Conservation (phyloP, 2,888 invertebrate genomes). For the Hydraecia micacea region DNA sequence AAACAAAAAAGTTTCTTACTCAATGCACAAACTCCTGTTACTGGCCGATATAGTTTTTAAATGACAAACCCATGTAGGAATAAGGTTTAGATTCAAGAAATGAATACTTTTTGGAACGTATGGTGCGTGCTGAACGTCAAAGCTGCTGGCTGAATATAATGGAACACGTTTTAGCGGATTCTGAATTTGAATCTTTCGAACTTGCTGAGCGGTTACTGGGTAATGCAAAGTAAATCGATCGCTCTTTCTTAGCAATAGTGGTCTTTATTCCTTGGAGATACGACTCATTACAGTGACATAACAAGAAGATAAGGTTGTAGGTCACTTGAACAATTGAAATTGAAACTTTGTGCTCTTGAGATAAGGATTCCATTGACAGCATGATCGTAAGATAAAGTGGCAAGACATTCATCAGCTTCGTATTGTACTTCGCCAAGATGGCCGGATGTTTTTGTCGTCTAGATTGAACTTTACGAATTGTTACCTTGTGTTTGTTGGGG, state of each 20-base stretch:
- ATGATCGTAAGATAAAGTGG: constrained; percentile 37
- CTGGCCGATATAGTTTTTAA: constrained; percentile 67
- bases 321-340: constrained; percentile 40
- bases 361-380: constrained; percentile 44
- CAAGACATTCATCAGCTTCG: constrained; percentile 47
- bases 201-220: constrained; percentile 65
- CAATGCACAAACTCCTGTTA: constrained; percentile 64
- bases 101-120: constrained; percentile 72
- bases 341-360: constrained; percentile 39
- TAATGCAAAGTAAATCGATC: constrained; percentile 41
- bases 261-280: constrained; percentile 48
- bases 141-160: constrained; percentile 78
- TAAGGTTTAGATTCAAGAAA: constrained; percentile 82
- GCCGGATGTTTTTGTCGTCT: constrained; percentile 60
- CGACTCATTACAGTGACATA: constrained; percentile 18
- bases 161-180: constrained; percentile 84
- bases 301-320: constrained; percentile 25
- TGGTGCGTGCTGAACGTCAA: constrained; percentile 77
- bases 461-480: constrained; percentile 56
- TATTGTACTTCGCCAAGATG: constrained; percentile 57
- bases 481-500: constrained; percentile 37
- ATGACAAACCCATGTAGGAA: constrained; percentile 74
- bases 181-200: constrained; percentile 75
- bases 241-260: constrained; percentile 25
- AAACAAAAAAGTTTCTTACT: constrained; percentile 76